phyloP scores from a whole-genome alignment of 2,113 vertebrate species.

The Corynorhinus townsendii region DNA sequence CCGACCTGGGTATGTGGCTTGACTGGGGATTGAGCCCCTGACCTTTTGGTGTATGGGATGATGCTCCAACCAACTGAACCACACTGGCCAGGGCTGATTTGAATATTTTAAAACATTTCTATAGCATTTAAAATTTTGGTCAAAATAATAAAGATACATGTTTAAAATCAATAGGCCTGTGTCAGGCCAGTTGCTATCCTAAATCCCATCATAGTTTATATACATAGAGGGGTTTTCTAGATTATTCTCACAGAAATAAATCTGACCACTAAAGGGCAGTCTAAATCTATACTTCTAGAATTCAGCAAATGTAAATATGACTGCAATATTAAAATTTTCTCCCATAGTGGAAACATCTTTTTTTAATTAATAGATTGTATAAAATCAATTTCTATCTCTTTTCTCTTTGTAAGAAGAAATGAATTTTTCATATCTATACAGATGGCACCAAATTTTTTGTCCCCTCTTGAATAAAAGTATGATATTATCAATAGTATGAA shows the following conservation, averaged over 20 bases:
- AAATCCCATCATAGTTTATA: not conserved
- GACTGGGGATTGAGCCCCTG: not conserved
- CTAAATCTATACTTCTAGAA: not conserved
- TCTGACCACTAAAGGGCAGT: not conserved
- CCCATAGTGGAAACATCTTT: not conserved
- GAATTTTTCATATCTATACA: not conserved
- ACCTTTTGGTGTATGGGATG: not conserved
- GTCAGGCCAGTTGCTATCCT: not conserved
- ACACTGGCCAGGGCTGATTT: not conserved
- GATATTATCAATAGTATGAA: not conserved
- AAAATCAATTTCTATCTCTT: not conserved
- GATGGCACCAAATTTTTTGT: not conserved
- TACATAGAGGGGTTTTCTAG: not conserved
- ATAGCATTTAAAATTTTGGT: not conserved
- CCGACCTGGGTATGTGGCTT: no score
- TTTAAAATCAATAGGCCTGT: not conserved
- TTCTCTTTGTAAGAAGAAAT: slow-evolving; percentile 17
- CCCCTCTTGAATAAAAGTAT: not conserved
- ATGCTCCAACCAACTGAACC: not conserved
- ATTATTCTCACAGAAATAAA: not conserved
- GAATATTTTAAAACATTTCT: slow-evolving; percentile 2
- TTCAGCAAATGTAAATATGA: not conserved
- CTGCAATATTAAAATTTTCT: not conserved
- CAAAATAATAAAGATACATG: not conserved
- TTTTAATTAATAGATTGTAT: not conserved